phyloP scores from a whole-genome alignment of 2,113 vertebrate genomes.

The Siniperca chuatsi region DNA sequence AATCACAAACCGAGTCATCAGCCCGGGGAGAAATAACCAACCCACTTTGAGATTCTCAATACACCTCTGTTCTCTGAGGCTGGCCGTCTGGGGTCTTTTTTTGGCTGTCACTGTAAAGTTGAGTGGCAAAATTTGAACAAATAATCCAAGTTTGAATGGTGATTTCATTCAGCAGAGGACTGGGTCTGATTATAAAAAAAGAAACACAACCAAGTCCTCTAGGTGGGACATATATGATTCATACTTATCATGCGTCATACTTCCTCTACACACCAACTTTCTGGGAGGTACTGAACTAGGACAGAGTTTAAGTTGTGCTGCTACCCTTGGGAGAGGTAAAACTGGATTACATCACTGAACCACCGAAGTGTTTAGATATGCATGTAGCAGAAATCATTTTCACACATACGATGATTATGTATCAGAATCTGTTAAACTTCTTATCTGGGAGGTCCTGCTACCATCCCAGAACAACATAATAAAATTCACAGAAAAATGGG shows the following conservation, averaged over 20 bases:
- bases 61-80: slow-evolving; percentile 70
- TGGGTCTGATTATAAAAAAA: slow-evolving; percentile 57
- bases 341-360: slow-evolving; percentile 53
- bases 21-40: slow-evolving; percentile 38
- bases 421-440: slow-evolving; percentile 27
- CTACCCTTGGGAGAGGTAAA: slow-evolving; percentile 39
- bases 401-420: slow-evolving; percentile 33
- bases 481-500: background rate
- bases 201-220: slow-evolving; percentile 43
- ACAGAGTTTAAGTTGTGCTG: slow-evolving; percentile 61
- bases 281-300: slow-evolving; percentile 64
- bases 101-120: slow-evolving; percentile 64
- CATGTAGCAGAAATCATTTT: slow-evolving; percentile 37
- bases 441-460: slow-evolving; percentile 36
- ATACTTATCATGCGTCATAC: slow-evolving; percentile 70
- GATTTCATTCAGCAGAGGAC: slow-evolving; percentile 70
- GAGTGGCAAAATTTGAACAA: slow-evolving; percentile 74
- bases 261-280: slow-evolving; percentile 69
- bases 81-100: slow-evolving; percentile 48
- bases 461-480: slow-evolving; percentile 19
- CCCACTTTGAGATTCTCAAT: slow-evolving; percentile 67
- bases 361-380: slow-evolving; percentile 39
- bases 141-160: slow-evolving; percentile 70
- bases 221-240: slow-evolving; percentile 77
- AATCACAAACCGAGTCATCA: slow-evolving; percentile 69